Evolutionary conservation across 2,888 invertebrate genomes (phyloP).

Genomic region (Epirrhoe tristata): DNA sequence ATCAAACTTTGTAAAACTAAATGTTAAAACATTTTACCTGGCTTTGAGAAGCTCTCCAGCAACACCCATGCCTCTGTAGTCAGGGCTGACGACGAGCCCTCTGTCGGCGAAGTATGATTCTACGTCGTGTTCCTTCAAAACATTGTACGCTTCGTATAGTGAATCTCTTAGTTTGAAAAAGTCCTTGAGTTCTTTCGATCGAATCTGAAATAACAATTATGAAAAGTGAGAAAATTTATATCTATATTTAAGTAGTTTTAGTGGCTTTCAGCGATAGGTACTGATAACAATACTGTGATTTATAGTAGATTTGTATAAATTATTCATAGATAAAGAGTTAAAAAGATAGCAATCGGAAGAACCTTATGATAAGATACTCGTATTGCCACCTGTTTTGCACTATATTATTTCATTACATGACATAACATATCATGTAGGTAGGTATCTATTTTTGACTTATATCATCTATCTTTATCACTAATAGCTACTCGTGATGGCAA

Average conservation of each 20-base stretch:
- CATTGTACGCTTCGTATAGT: conserved; percentile 36
- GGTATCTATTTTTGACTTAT: no score
- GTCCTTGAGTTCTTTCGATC: conserved; percentile 50
- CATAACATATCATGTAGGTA: no score
- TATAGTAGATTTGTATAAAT: neutral
- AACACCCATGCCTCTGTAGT: conserved; percentile 49
- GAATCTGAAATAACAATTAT: conserved; percentile 37
- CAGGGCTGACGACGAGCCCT: conserved; percentile 46
- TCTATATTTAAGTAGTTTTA: neutral
- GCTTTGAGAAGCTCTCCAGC: conserved; percentile 47
- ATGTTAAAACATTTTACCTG: conserved; percentile 30
- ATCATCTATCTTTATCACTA: no score
- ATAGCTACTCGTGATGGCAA: no score
- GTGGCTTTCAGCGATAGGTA: neutral
- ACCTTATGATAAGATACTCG: neutral
- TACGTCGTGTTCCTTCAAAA: conserved; percentile 38
- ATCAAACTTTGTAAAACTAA: neutral
- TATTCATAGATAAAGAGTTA: neutral
- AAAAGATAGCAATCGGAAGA: neutral
- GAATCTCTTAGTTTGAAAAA: conserved; percentile 45
- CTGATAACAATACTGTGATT: neutral
- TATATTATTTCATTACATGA: no score
- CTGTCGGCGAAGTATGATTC: conserved; percentile 46
- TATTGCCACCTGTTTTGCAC: neutral
- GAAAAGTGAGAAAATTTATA: neutral